A percentile compares a stretch with the other conserved stretches of the same genome.
These are phyloP conservation scores for Epizoanthus scotinus DNA, from an alignment of 92 coral and sea anemone genomes.

Conservation along the genomic window DNA sequence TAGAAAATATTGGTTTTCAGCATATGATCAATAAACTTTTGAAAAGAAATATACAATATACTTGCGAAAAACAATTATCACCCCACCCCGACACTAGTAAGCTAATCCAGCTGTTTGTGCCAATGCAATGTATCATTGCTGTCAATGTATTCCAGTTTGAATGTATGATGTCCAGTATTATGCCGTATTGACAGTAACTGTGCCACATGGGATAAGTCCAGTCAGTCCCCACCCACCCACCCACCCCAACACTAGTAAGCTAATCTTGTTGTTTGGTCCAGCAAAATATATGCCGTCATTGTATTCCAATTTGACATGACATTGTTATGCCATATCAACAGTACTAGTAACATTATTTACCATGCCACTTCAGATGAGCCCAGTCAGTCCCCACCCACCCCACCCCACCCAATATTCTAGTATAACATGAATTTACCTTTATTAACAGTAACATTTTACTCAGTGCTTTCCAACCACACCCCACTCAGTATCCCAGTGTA, in stretches of 20 bases:
- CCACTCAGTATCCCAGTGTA: neutral
- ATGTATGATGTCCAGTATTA: no score
- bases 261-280: neutral
- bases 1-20: no score
- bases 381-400: neutral
- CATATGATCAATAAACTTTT: no score
- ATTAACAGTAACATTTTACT: conserved; percentile 18
- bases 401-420: neutral
- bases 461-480: conserved; percentile 6
- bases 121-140: no score
- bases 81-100: conserved; percentile 96
- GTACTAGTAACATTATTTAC: neutral
- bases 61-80: no score
- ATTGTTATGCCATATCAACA: no score
- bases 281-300: neutral
- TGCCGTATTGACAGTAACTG: no score
- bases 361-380: neutral
- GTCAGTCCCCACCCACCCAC: neutral
- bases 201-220: neutral
- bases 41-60: no score
- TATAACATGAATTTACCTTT: neutral
- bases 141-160: neutral
- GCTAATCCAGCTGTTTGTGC: conserved; percentile 32
- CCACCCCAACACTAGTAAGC: conserved; percentile 33
- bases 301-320: no score